Evolutionary conservation across 2,113 vertebrate species (phyloP).

Genomic region (Promerops cafer): DNA sequence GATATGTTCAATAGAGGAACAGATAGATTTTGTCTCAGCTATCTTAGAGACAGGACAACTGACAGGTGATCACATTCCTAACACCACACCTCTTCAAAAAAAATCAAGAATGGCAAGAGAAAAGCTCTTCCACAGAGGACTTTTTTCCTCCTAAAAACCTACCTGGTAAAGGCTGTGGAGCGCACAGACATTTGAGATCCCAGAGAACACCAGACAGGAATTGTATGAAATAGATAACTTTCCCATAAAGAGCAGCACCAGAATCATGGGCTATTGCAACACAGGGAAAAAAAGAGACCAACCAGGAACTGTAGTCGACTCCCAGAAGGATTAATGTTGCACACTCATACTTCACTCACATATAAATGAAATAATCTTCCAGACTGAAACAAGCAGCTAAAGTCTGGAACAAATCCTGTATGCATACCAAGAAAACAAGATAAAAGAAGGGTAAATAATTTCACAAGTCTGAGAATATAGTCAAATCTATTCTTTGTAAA

Average conservation of each 20-base stretch:
- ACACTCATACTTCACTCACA: neutral
- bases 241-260: neutral
- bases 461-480: neutral
- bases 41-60: neutral
- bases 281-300: neutral
- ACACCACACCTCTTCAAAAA: neutral
- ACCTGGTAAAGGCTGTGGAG: neutral
- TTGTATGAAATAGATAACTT: neutral
- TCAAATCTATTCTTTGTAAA: neutral
- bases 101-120: neutral
- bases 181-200: rapidly evolving
- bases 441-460: neutral
- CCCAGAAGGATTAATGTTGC: neutral
- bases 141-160: neutral
- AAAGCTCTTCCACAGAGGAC: neutral
- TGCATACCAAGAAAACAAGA: neutral
- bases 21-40: neutral
- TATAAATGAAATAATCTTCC: neutral
- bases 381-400: neutral
- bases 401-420: neutral
- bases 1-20: neutral
- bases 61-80: rapidly evolving
- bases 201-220: neutral
- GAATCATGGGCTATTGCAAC: neutral
- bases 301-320: neutral